These are phyloP conservation scores for Ochropleura leucogaster DNA, from an alignment of 2,888 invertebrate species.

Conservation along the genomic window DNA sequence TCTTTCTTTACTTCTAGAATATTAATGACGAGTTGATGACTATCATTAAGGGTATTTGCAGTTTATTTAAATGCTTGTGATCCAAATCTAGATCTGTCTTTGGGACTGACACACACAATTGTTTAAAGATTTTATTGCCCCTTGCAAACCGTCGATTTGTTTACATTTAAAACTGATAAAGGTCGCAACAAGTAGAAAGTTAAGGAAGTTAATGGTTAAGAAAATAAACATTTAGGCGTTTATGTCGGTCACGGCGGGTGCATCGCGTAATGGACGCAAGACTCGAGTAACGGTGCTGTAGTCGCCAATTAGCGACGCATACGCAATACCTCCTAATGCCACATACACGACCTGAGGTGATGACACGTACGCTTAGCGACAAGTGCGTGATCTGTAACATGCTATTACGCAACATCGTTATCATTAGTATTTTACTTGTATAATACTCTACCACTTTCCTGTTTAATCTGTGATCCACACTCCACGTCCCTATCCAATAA, in stretches of 20 bases:
- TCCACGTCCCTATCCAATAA: no score
- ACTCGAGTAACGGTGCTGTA: conserved; percentile 70
- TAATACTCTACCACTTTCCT: no score
- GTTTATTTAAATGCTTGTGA: neutral
- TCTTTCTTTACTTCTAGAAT: no score
- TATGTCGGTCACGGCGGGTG: conserved; percentile 70
- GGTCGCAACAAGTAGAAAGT: conserved; percentile 65
- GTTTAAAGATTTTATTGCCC: conserved; percentile 14
- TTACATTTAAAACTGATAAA: conserved; percentile 48
- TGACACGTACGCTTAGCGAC: neutral
- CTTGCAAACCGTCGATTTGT: conserved; percentile 24
- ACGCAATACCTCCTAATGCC: conserved; percentile 15
- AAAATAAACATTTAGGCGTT: conserved; percentile 71
- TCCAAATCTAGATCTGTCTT: conserved; percentile 20
- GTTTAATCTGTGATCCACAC: no score
- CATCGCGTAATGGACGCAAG: conserved; percentile 43
- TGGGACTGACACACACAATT: neutral
- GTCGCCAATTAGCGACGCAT: conserved; percentile 70
- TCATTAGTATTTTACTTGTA: no score
- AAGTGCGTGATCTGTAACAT: no score
- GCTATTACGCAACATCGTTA: no score
- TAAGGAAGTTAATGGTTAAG: conserved; percentile 69
- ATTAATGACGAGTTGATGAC: no score
- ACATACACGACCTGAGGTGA: neutral
- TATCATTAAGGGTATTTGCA: no score